A percentile compares a stretch with the other conserved stretches of the same genome.
Conservation (phyloP, 2,888 invertebrate species). For the Drosophila borborema region DNA sequence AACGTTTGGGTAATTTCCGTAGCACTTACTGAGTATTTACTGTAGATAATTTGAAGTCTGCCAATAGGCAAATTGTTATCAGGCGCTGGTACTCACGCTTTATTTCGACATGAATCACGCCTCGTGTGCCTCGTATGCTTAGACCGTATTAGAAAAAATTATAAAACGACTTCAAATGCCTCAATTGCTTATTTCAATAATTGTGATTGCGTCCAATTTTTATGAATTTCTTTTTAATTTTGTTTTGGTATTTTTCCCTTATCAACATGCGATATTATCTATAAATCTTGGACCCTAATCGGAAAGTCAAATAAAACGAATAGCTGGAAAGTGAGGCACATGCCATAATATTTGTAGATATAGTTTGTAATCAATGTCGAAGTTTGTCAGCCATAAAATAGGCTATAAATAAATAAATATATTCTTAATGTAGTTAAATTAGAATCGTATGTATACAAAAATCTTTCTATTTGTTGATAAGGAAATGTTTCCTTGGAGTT, state of each 20-base stretch:
- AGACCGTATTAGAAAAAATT: slow-evolving; percentile 25
- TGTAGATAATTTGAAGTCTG: slow-evolving; percentile 32
- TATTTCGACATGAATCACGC: slow-evolving; percentile 40
- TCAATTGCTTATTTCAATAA: slow-evolving; percentile 40
- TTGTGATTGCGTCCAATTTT: slow-evolving; percentile 25
- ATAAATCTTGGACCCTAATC: slow-evolving; percentile 15
- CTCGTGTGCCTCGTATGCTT: slow-evolving; percentile 11
- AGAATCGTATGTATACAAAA: background rate
- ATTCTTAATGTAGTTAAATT: background rate
- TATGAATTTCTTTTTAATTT: background rate
- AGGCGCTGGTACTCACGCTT: slow-evolving; percentile 21
- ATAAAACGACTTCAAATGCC: slow-evolving; percentile 30
- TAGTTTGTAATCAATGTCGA: background rate
- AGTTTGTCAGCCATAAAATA: background rate
- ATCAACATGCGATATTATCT: slow-evolving; percentile 49
- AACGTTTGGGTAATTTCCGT: background rate
- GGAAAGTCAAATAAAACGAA: slow-evolving; percentile 3
- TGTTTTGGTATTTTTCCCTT: slow-evolving; percentile 25
- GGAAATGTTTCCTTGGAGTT: background rate
- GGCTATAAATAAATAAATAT: background rate
- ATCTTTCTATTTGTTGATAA: slow-evolving; percentile 14
- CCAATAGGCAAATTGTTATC: slow-evolving; percentile 35
- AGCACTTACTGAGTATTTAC: slow-evolving; percentile 18
- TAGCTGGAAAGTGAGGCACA: background rate
- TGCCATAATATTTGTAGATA: background rate